Conservation (phyloP, 2,113 vertebrate species). For the Sarotherodon lohbergeri region DNA sequence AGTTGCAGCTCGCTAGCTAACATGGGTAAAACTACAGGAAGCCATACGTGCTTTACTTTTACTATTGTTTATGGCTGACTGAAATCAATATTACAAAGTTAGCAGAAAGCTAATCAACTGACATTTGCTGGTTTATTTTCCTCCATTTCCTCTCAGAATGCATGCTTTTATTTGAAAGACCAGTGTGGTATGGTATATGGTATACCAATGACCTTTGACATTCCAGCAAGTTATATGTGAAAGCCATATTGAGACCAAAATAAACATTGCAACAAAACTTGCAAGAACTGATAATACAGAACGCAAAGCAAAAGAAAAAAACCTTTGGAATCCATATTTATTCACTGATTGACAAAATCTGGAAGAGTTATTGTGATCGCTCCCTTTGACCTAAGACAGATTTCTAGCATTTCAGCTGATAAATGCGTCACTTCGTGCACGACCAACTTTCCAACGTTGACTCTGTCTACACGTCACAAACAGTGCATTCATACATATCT, state of each 20-base stretch:
- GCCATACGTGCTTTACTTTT: neutral
- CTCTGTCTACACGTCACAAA: neutral
- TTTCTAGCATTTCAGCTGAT: neutral
- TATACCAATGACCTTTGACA: neutral
- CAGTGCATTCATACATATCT: neutral
- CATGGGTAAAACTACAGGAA: neutral
- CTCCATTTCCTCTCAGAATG: neutral
- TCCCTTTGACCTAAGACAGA: neutral
- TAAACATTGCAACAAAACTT: neutral
- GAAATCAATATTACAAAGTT: neutral
- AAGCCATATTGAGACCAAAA: neutral
- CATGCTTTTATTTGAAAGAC: neutral
- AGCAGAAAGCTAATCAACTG: neutral
- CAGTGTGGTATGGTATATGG: neutral
- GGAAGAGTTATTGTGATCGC: accelerated
- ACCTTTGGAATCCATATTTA: neutral
- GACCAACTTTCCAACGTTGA: neutral
- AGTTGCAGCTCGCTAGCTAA: neutral
- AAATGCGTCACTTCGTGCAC: neutral
- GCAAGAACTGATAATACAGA: neutral
- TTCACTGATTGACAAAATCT: neutral
- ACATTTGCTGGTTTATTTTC: neutral
- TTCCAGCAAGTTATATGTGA: neutral
- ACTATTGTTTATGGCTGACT: neutral
- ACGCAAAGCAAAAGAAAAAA: neutral